Percentiles rank a stretch among this genome's conserved stretches.
These are phyloP conservation scores for Oryzias javanicus DNA, from an alignment of 2,113 vertebrate species.

Conservation along the genomic window DNA sequence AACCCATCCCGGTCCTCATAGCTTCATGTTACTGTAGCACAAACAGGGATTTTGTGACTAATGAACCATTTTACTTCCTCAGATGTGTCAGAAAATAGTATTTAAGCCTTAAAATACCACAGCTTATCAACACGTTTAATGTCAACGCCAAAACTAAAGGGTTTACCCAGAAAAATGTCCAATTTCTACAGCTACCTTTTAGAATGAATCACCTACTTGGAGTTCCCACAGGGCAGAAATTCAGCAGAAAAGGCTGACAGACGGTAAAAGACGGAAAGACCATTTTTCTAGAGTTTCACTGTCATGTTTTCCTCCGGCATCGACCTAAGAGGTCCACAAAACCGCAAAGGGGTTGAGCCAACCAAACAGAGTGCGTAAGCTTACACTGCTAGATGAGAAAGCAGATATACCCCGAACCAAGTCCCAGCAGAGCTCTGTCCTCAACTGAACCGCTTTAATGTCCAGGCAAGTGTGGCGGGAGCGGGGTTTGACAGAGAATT, in stretches of 20 bases:
- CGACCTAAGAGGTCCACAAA: conserved; percentile 13
- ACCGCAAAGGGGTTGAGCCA: conserved; percentile 16
- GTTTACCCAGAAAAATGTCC: not conserved
- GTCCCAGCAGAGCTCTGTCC: conserved; percentile 42
- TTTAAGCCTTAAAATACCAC: conserved; percentile 15
- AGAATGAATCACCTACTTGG: conserved; percentile 53
- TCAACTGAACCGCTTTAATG: conserved; percentile 44
- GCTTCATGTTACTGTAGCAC: conserved; percentile 16
- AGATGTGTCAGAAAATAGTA: conserved; percentile 38
- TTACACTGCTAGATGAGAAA: conserved; percentile 40
- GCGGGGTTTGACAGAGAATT: conserved; percentile 2
- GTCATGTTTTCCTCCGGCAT: not conserved
- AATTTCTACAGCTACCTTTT: conserved; percentile 1
- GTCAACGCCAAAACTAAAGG: not conserved
- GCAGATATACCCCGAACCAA: conserved; percentile 39
- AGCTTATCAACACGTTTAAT: conserved; percentile 17
- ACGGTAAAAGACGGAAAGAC: conserved; percentile 35
- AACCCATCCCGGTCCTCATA: conserved; percentile 23
- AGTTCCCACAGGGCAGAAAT: conserved; percentile 48
- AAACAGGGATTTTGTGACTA: conserved; percentile 12
- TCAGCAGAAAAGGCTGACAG: conserved; percentile 53
- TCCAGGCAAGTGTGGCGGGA: conserved; percentile 1
- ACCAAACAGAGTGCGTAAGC: conserved; percentile 29
- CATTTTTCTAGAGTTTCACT: conserved; percentile 35
- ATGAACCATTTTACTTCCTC: conserved; percentile 36